Percentiles rank a stretch among this genome's conserved stretches.
Evolutionary conservation across 2,113 vertebrate species (phyloP).

Genomic region (Barnardius zonarius): DNA sequence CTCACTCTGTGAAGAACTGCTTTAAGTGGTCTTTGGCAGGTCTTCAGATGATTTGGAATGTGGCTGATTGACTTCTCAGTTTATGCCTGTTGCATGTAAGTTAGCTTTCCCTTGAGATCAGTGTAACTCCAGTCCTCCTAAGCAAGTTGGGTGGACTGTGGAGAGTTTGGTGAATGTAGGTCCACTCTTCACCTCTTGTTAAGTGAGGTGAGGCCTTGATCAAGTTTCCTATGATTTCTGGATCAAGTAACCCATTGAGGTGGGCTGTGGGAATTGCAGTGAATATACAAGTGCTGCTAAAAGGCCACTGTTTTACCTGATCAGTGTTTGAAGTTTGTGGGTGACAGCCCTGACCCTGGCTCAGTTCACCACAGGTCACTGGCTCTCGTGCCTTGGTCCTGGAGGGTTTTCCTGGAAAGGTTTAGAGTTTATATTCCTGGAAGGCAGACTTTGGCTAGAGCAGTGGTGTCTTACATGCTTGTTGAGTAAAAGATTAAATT

Average conservation of each 20-base stretch:
- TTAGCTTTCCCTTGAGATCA: neutral
- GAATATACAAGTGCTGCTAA: neutral
- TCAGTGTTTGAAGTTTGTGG: neutral
- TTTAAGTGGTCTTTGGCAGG: neutral
- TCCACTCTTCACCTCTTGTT: neutral
- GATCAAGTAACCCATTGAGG: neutral
- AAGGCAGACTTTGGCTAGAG: conserved; percentile 5
- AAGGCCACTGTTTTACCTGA: neutral
- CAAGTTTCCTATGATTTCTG: neutral
- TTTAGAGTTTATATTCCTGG: neutral
- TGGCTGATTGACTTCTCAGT: neutral
- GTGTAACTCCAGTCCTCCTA: neutral
- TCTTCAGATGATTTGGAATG: neutral
- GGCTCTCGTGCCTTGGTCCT: neutral
- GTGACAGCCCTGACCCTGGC: neutral
- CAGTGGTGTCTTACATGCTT: neutral
- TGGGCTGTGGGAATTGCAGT: neutral
- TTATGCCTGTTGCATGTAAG: neutral
- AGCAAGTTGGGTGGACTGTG: neutral
- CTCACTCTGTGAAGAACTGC: neutral
- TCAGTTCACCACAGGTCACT: neutral
- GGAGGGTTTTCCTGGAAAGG: neutral
- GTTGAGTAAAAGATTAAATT: neutral
- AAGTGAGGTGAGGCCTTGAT: neutral
- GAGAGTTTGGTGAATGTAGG: neutral